Evolutionary conservation across 1,140 invertebrate genomes (phyloP).

Genomic region (Nixonia krombeini): DNA sequence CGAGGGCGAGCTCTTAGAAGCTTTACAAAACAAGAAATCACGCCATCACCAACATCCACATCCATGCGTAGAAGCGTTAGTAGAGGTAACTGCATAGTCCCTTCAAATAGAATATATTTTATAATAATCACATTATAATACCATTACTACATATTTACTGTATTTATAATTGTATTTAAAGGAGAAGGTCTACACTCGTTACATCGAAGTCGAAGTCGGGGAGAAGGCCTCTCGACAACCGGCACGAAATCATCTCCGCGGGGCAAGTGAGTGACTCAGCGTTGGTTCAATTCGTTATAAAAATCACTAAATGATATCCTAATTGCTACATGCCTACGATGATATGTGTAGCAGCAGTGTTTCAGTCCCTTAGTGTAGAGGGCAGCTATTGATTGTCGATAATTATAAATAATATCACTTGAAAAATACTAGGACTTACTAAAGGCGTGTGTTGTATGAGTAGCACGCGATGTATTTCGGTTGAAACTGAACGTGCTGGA

Average conservation of each 20-base stretch:
- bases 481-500: neutral
- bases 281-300: conserved; percentile 47
- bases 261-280: conserved; percentile 57
- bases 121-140: too few relatives aligned
- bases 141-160: too few relatives aligned
- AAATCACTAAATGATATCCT: conserved; percentile 59
- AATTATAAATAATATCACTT: conserved; percentile 55
- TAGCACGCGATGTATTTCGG: conserved; percentile 36
- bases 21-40: conserved; percentile 68
- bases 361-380: conserved; percentile 63
- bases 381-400: conserved; percentile 64
- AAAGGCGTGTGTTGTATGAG: conserved; percentile 39
- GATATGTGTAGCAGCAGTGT: conserved; percentile 63
- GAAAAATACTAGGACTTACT: conserved; percentile 39
- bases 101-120: too few relatives aligned
- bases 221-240: conserved; percentile 60
- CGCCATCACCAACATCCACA: conserved; percentile 51
- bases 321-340: conserved; percentile 67
- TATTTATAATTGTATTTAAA: conserved; percentile 33
- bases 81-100: conserved; percentile 54
- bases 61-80: conserved; percentile 65
- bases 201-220: conserved; percentile 68
- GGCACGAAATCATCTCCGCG: conserved; percentile 61
- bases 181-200: conserved; percentile 67
- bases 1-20: conserved; percentile 81